A percentile compares a stretch with the other conserved stretches of the same genome.
Conservation (phyloP, 2,113 vertebrate species). For the Dipodomys spectabilis region DNA sequence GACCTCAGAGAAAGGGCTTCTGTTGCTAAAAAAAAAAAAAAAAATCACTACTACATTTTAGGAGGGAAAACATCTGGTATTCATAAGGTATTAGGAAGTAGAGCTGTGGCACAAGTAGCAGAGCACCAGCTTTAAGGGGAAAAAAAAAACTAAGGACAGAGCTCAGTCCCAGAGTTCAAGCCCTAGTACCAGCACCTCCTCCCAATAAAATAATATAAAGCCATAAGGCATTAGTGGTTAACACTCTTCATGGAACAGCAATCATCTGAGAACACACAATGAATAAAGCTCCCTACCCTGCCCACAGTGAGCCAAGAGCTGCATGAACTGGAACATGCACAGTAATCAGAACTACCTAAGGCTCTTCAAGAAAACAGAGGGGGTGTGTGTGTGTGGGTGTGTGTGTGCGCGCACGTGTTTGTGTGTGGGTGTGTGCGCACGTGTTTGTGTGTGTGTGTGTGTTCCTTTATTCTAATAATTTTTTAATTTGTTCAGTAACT, state of each 20-base stretch:
- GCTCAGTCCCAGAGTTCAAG: too few relatives aligned
- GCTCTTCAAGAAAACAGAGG: not conserved
- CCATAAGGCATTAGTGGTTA: not conserved
- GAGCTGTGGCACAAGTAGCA: too few relatives aligned
- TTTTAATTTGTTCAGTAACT: not conserved
- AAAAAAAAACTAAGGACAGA: too few relatives aligned
- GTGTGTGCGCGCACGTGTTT: not conserved
- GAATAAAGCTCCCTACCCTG: not conserved
- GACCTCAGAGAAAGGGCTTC: not conserved
- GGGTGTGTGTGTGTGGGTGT: not conserved
- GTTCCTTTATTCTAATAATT: not conserved
- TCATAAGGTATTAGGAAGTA: too few relatives aligned
- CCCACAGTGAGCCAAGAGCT: not conserved
- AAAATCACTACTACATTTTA: slow-evolving; percentile 9
- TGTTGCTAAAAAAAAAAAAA: not conserved
- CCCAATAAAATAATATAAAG: not conserved
- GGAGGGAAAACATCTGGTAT: not conserved
- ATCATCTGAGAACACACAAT: not conserved
- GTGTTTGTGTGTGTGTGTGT: too few relatives aligned
- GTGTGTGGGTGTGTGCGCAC: too few relatives aligned
- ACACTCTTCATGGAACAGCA: not conserved
- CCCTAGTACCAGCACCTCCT: too few relatives aligned
- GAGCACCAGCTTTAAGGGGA: too few relatives aligned
- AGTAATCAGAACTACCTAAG: not conserved
- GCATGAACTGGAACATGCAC: accelerated